Evolutionary conservation across 2,888 invertebrate species (phyloP).

Genomic region (Melitaea athalia): DNA sequence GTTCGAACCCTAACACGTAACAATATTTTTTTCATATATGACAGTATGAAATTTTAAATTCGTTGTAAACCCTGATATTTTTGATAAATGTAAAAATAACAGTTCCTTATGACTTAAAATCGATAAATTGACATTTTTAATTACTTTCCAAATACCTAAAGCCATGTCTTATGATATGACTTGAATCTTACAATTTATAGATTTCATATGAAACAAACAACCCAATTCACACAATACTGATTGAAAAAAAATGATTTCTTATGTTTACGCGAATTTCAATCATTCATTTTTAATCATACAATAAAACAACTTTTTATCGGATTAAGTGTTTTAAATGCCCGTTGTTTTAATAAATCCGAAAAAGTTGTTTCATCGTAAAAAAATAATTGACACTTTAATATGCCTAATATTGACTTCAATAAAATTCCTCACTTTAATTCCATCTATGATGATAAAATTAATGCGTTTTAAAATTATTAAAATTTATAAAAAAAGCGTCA

Average conservation of each 20-base stretch:
- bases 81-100: neutral
- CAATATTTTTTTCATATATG: no score
- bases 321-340: no score
- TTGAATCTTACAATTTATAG: neutral
- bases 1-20: no score
- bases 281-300: no score
- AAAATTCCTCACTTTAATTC: neutral
- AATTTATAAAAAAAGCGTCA: no score
- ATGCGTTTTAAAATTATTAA: no score
- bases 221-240: conserved; percentile 21
- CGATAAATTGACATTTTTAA: neutral
- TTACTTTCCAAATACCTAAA: no score
- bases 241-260: neutral
- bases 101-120: neutral
- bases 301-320: no score
- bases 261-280: no score
- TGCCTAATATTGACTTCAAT: conserved; percentile 17
- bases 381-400: conserved; percentile 17
- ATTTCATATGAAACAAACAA: neutral
- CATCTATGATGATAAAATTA: neutral
- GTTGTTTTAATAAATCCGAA: no score
- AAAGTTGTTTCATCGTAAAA: no score
- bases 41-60: conserved; percentile 19
- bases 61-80: conserved; percentile 23
- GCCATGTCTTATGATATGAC: conserved; percentile 3